Evolutionary conservation across 2,113 vertebrate genomes (phyloP).

Genomic region (Ploceus nigricollis): DNA sequence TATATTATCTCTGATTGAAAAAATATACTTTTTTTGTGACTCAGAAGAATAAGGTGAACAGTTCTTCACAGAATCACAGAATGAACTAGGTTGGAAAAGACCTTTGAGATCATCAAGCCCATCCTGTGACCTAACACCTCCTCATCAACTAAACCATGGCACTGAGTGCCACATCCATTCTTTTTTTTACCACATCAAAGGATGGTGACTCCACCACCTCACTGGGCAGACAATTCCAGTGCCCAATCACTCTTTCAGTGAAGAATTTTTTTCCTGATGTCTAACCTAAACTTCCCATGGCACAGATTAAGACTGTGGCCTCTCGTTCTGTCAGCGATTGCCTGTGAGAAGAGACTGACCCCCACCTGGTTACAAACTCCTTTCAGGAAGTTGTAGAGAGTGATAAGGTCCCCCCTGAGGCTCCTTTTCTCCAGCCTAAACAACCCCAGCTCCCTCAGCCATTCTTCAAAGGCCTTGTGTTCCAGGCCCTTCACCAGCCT

Average conservation of each 20-base stretch:
- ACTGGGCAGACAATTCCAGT: rapidly evolving
- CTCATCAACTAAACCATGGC: background rate
- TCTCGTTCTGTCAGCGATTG: background rate
- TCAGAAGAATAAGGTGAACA: background rate
- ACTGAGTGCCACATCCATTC: background rate
- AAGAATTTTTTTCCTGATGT: background rate
- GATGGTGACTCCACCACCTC: background rate
- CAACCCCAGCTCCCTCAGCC: background rate
- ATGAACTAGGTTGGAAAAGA: background rate
- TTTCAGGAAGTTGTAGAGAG: background rate
- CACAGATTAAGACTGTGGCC: background rate
- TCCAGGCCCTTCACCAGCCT: background rate
- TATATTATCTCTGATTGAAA: background rate
- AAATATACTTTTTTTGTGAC: background rate
- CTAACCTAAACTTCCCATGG: background rate
- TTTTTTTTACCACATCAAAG: background rate
- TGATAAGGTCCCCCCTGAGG: background rate
- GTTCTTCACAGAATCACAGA: background rate
- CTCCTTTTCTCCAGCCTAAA: background rate
- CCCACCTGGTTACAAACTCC: no score
- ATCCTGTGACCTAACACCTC: background rate
- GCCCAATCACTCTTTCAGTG: background rate
- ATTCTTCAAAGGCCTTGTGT: background rate
- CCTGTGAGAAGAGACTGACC: rapidly evolving
- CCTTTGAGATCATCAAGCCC: background rate